phyloP scores from a whole-genome alignment of 2,888 invertebrate species.

The Stenurella melanura region DNA sequence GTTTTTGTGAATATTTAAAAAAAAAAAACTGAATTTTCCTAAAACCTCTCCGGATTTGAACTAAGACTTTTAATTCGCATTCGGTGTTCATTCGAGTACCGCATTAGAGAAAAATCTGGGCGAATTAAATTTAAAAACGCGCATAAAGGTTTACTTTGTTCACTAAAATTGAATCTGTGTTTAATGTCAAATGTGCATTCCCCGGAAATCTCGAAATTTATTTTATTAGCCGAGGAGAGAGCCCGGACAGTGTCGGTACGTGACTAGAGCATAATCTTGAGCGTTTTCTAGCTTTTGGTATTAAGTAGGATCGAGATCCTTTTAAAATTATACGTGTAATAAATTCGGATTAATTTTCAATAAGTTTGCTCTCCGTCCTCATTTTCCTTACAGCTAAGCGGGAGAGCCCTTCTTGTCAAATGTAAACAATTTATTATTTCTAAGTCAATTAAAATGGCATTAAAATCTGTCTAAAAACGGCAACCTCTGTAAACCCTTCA shows the following conservation, averaged over 20 bases:
- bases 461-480: neutral
- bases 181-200: constrained; percentile 39
- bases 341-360: constrained; percentile 66
- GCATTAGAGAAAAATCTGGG: neutral
- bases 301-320: constrained; percentile 67
- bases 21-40: too few species aligned
- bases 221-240: constrained; percentile 33
- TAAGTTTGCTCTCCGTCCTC: constrained; percentile 51
- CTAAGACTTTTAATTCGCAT: too few species aligned
- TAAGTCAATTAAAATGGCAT: constrained; percentile 25
- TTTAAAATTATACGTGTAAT: constrained; percentile 68
- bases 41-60: too few species aligned
- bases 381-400: constrained; percentile 24
- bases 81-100: too few species aligned
- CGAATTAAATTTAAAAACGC: constrained; percentile 27
- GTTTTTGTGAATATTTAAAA: too few species aligned
- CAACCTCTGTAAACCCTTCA: neutral
- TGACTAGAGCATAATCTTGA: constrained; percentile 64
- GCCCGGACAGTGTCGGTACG: constrained; percentile 54
- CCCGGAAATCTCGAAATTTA: constrained; percentile 40
- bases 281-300: constrained; percentile 64
- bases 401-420: constrained; percentile 23
- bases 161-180: constrained; percentile 40
- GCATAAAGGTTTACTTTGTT: constrained; percentile 19
- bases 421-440: constrained; percentile 29